Percentiles rank a stretch among this genome's conserved stretches.
Conservation (phyloP, 2,113 vertebrate genomes). For the Pluvianellus socialis region DNA sequence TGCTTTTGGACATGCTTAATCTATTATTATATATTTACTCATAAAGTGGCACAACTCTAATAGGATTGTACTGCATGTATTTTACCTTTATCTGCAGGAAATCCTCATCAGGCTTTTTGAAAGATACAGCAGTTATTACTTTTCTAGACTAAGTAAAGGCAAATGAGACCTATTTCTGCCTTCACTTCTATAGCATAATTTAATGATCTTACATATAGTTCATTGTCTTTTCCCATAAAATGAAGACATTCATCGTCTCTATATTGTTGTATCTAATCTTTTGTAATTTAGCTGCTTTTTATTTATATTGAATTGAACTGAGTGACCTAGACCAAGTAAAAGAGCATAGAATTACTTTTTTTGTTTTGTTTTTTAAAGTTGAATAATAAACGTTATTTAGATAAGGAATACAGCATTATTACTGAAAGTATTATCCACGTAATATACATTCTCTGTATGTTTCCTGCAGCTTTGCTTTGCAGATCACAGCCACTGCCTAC, state of each 20-base stretch:
- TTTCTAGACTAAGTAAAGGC: neutral
- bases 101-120: neutral
- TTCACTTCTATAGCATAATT: neutral
- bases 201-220: neutral
- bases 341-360: too few species aligned
- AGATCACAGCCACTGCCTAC: too few species aligned
- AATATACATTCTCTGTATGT: too few species aligned
- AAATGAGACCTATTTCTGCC: neutral
- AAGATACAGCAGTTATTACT: neutral
- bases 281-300: neutral
- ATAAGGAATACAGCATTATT: too few species aligned
- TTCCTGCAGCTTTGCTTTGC: too few species aligned
- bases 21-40: neutral
- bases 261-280: neutral
- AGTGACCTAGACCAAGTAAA: neutral
- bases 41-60: neutral
- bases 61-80: neutral
- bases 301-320: neutral
- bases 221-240: neutral
- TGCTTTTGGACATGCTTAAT: neutral
- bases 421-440: too few species aligned
- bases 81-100: neutral
- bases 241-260: fast-evolving
- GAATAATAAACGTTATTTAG: too few species aligned
- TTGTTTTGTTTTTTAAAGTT: too few species aligned